These are phyloP conservation scores for Drosophila diplacantha DNA, from an alignment of 2,888 invertebrate species.

Conservation along the genomic window DNA sequence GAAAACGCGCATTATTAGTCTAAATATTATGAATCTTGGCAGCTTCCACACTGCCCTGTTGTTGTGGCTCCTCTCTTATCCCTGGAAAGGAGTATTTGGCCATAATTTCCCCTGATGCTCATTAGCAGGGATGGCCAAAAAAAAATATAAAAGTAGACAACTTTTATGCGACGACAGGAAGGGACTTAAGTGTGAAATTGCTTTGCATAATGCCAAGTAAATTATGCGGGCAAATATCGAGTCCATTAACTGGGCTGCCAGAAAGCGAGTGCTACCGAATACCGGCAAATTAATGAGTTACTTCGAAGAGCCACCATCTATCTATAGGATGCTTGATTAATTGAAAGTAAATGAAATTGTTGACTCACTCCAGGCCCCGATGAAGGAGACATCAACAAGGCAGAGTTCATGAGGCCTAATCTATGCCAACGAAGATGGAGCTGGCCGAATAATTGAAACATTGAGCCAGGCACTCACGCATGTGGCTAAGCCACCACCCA, in stretches of 20 bases:
- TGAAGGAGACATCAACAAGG: slow-evolving; percentile 8
- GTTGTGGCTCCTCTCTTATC: slow-evolving; percentile 12
- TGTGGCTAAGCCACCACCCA: slow-evolving; percentile 23
- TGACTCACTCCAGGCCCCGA: slow-evolving; percentile 1
- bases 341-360: slow-evolving; percentile 24
- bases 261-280: slow-evolving; percentile 1
- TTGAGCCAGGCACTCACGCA: slow-evolving; percentile 55
- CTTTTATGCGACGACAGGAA: slow-evolving; percentile 48
- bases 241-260: slow-evolving; percentile 32
- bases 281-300: slow-evolving; percentile 5
- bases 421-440: slow-evolving; percentile 42
- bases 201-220: slow-evolving; percentile 56
- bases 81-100: slow-evolving; percentile 19
- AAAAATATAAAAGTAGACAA: slow-evolving; percentile 15
- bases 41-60: slow-evolving; percentile 39
- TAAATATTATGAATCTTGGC: slow-evolving; percentile 58
- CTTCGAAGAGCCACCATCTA: slow-evolving; percentile 13
- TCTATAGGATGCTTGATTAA: slow-evolving; percentile 8
- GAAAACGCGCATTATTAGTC: slow-evolving; percentile 48
- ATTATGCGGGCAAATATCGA: slow-evolving; percentile 55
- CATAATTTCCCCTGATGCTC: slow-evolving; percentile 65
- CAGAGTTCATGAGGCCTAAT: slow-evolving; percentile 24
- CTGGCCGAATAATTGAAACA: slow-evolving; percentile 60
- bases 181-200: slow-evolving; percentile 61
- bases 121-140: slow-evolving; percentile 45